phyloP scores from a whole-genome alignment of 2,113 vertebrate species.

The Myiozetetes cayanensis region DNA sequence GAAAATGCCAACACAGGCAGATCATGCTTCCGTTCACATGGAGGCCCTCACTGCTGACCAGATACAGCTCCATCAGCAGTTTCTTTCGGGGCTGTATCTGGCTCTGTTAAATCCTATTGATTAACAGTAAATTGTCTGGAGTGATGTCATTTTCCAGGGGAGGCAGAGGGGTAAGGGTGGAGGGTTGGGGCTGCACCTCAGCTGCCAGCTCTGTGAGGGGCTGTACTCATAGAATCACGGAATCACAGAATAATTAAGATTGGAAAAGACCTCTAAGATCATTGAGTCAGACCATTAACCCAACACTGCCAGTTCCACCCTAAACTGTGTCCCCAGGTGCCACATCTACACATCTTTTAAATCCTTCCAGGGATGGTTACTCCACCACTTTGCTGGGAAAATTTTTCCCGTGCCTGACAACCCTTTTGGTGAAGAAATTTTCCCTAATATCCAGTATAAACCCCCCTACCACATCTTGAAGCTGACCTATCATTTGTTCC shows the following conservation, averaged over 20 bases:
- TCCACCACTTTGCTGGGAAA: background rate
- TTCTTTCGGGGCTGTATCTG: background rate
- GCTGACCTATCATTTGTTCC: background rate
- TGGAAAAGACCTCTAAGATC: background rate
- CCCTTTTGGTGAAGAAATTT: background rate
- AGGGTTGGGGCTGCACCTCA: background rate
- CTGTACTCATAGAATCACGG: background rate
- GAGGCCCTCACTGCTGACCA: background rate
- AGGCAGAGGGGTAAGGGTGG: background rate
- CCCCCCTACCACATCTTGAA: background rate
- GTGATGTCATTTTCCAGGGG: background rate
- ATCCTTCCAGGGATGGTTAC: background rate
- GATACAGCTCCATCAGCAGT: constrained; percentile 39
- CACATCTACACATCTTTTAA: background rate
- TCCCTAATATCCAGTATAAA: background rate
- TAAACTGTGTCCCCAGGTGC: too few relatives aligned
- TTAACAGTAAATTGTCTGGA: constrained; percentile 1
- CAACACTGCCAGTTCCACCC: background rate
- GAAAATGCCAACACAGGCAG: constrained; percentile 48
- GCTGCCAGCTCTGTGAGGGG: accelerated
- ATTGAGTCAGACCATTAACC: background rate
- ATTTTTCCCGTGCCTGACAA: background rate
- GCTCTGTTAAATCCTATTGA: constrained; percentile 41
- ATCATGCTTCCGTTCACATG: background rate
- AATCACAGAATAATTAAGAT: background rate